These are phyloP conservation scores for Copidosoma floridanum DNA, from an alignment of 1,140 invertebrate species.

Conservation along the genomic window DNA sequence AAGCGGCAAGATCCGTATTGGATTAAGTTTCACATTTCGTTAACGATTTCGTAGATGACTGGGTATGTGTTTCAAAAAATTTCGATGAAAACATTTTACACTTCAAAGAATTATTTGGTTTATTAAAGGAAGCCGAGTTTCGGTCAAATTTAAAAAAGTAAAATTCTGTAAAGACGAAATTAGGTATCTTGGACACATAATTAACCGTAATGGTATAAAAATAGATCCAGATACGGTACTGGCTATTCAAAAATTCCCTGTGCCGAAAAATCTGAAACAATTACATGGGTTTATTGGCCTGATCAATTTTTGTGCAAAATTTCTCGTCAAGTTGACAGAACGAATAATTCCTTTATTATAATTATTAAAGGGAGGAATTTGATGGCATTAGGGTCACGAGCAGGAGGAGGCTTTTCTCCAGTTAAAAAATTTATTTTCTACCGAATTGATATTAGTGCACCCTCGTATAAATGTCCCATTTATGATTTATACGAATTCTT, in stretches of 20 bases:
- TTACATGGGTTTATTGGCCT: slow-evolving; percentile 4
- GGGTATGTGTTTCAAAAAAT: too few species aligned
- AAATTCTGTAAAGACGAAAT: too few species aligned
- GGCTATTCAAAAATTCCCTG: neutral
- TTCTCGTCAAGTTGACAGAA: neutral
- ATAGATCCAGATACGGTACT: neutral
- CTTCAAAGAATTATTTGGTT: too few species aligned
- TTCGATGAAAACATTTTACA: too few species aligned
- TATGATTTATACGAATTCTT: slow-evolving; percentile 4
- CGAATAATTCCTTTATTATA: slow-evolving; percentile 7
- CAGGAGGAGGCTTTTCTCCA: neutral
- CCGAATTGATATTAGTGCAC: slow-evolving; percentile 5
- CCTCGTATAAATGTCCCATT: neutral
- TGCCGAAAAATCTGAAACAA: neutral
- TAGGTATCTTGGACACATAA: too few species aligned
- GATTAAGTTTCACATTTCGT: too few species aligned
- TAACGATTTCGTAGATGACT: too few species aligned
- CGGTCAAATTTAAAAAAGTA: too few species aligned
- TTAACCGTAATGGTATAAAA: neutral
- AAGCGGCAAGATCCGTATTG: too few species aligned
- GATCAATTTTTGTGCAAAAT: slow-evolving; percentile 13
- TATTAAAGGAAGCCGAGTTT: too few species aligned
- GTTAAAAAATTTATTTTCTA: slow-evolving; percentile 3
- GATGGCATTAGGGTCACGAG: neutral
- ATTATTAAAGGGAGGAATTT: neutral